Base-by-base conservation (phyloP, 2,113 vertebrate species). In the Daphoenositta chrysoptera region DNA sequence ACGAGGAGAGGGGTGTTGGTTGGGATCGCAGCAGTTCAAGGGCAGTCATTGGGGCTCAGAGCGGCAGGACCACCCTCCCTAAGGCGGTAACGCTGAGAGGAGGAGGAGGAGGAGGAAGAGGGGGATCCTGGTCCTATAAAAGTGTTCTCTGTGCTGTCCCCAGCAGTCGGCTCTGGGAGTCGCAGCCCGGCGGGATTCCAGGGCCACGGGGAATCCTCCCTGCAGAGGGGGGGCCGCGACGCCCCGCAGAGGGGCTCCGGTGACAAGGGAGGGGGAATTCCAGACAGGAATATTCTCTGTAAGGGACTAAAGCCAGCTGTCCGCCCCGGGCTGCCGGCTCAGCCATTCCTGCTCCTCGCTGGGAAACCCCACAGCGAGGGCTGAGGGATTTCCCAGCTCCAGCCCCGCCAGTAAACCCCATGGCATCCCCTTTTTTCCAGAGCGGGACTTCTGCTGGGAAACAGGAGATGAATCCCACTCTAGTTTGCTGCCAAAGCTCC, bases 11-110 rank as follows among this genome's bases (percentile, higher is more conserved):
- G 63, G 66, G 39, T 50, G 90, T 83, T 53, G 21, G 76, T 33
- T 31, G 69, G 69, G 69, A 66, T 65, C 3, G 42, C 42, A 27
- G 81, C 68, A 21, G 72, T 23, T 47, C 39, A 14, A 3, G 82
- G 90, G 44, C 11, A 24, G 26, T 72, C 92, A 88, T 4, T 76
- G 89, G 95, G 87, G 91, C 95, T 83, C 56, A 2, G 85, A 47
- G 50, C 45, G 42, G 35, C 11, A 2, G 68, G 86, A 65, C 76
- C 88, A 30, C 27, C 92, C 92, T 92, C 63, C 61, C 37, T 5
- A 40, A 53, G 83, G 82, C 70, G 69, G 89, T 9, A 70, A 93
- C n/a, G 2, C 53, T 26, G 13, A 35, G 40, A 20, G 10, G 53
- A 51, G 58, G 39, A 30, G 56, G 23, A 53, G 72, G 81, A 23